Percentiles rank a stretch among this genome's conserved stretches.
These are phyloP conservation scores for Cromileptes altivelis DNA, from an alignment of 2,113 vertebrate genomes.

Conservation along the genomic window DNA sequence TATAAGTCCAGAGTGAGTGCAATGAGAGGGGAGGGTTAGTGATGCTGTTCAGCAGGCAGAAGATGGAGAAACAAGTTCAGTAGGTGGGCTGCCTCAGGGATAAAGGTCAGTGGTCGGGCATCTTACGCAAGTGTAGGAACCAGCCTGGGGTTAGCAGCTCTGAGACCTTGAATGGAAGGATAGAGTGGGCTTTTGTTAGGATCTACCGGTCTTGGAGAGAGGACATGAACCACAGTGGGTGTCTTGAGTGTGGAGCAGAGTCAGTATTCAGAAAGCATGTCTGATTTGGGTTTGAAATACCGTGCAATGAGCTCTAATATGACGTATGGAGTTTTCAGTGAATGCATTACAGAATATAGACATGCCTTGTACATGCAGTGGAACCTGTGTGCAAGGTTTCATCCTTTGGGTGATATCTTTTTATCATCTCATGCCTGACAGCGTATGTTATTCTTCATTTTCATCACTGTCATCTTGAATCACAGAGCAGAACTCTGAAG, in stretches of 20 bases:
- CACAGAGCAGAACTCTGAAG: slow-evolving; percentile 59
- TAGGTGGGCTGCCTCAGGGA: slow-evolving; percentile 65
- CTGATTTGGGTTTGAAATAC: slow-evolving; percentile 33
- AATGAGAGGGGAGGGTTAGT: slow-evolving; percentile 39
- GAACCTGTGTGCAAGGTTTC: slow-evolving; percentile 39
- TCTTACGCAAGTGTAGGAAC: slow-evolving; percentile 27
- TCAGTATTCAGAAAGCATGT: slow-evolving; percentile 6
- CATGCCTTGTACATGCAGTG: slow-evolving; percentile 19
- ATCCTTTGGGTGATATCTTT: slow-evolving; percentile 68
- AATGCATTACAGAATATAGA: slow-evolving; percentile 36
- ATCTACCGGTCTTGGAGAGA: slow-evolving; percentile 44
- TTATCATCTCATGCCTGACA: slow-evolving; percentile 74
- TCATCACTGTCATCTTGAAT: slow-evolving; percentile 74
- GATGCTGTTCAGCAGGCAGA: slow-evolving; percentile 52
- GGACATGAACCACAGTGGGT: slow-evolving; percentile 37
- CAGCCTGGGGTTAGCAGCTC: slow-evolving; percentile 46
- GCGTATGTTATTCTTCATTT: slow-evolving; percentile 74
- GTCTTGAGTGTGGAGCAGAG: slow-evolving; percentile 18
- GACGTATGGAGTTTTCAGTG: slow-evolving; percentile 20
- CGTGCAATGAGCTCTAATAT: slow-evolving; percentile 26
- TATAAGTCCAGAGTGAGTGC: slow-evolving; percentile 34
- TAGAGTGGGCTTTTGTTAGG: slow-evolving; percentile 52
- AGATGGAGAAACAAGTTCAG: slow-evolving; percentile 62
- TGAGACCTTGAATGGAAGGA: slow-evolving; percentile 53
- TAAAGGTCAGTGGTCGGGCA: slow-evolving; percentile 52